Conservation (phyloP, 2,797 vertebrate species). For the Pantherophis vulpinus region DNA sequence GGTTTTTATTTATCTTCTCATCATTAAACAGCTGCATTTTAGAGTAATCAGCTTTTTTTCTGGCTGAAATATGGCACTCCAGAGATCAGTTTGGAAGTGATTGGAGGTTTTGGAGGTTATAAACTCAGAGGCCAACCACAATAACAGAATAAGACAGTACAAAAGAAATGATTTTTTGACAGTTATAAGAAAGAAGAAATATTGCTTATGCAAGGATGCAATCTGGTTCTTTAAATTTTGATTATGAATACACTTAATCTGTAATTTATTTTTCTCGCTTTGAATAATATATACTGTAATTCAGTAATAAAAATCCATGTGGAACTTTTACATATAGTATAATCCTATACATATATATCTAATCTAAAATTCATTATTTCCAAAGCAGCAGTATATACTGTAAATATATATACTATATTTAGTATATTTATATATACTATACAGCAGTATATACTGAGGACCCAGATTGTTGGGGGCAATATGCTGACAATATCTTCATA, state of each 20-base stretch:
- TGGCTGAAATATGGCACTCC: not conserved
- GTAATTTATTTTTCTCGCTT: not conserved
- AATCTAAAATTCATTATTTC: not conserved
- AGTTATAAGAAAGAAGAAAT: not conserved
- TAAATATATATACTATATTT: not conserved
- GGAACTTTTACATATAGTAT: not conserved
- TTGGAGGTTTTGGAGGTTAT: conserved; percentile 1
- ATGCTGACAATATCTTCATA: too few relatives aligned
- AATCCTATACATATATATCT: not conserved
- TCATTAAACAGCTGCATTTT: not conserved
- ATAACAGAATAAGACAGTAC: not conserved
- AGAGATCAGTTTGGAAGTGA: conserved; percentile 1
- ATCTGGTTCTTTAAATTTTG: not conserved
- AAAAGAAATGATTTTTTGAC: not conserved
- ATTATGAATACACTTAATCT: not conserved
- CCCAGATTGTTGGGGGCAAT: too few relatives aligned
- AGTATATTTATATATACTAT: too few relatives aligned
- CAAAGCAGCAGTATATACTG: not conserved
- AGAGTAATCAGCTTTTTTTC: not conserved
- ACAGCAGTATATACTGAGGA: too few relatives aligned
- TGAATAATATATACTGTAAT: not conserved
- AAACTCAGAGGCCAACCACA: not conserved
- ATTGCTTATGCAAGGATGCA: not conserved
- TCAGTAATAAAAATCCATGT: not conserved
- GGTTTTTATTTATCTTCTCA: not conserved